phyloP scores from a whole-genome alignment of 1,140 invertebrate species.

The Pseudomyrmex pallidus region DNA sequence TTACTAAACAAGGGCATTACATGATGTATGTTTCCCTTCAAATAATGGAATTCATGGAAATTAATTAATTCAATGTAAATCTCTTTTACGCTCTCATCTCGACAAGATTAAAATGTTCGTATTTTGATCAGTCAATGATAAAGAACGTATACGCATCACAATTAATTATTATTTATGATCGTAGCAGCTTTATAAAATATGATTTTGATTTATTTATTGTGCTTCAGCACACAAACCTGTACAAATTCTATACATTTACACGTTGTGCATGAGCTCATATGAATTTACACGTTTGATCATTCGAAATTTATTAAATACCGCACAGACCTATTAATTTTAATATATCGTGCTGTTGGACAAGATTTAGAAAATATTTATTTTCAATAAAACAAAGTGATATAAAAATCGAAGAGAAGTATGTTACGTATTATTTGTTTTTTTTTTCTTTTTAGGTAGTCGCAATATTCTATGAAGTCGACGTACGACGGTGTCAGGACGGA shows the following conservation, averaged over 20 bases:
- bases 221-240: neutral
- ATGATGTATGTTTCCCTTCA: neutral
- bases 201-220: conserved; percentile 40
- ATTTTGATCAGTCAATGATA: conserved; percentile 44
- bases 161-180: conserved; percentile 56
- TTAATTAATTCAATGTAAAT: conserved; percentile 55
- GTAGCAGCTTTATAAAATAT: conserved; percentile 17
- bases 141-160: conserved; percentile 20
- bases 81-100: conserved; percentile 43
- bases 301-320: conserved; percentile 10
- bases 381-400: neutral
- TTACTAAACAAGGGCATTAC: conserved; percentile 14
- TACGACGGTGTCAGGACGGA: conserved; percentile 37
- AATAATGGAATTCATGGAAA: conserved; percentile 45
- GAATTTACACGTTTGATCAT: conserved; percentile 11
- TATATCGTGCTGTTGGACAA: neutral
- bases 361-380: neutral
- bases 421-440: neutral
- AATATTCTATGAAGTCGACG: conserved; percentile 64
- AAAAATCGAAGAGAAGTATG: neutral
- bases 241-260: neutral
- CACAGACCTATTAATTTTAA: neutral
- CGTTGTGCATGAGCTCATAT: neutral
- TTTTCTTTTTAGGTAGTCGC: conserved; percentile 12
- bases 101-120: conserved; percentile 43